phyloP scores from a whole-genome alignment of 2,888 invertebrate species.

The Catocala fraxini region DNA sequence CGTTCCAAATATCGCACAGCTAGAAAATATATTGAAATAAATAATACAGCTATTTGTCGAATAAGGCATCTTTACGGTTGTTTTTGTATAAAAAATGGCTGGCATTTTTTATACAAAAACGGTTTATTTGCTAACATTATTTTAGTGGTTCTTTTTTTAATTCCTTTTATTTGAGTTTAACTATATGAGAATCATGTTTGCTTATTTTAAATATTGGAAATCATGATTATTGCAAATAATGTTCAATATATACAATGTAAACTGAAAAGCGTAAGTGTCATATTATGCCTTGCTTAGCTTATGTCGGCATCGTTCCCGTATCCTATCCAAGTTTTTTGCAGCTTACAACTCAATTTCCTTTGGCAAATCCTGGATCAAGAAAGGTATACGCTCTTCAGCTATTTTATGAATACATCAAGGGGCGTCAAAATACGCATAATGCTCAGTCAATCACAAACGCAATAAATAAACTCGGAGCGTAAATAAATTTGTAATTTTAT shows the following conservation, averaged over 20 bases:
- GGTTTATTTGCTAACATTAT: too few relatives aligned
- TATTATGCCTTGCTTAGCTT: constrained; percentile 62
- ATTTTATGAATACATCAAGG: constrained; percentile 69
- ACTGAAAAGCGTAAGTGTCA: constrained; percentile 54
- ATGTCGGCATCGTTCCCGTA: constrained; percentile 61
- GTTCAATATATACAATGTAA: constrained; percentile 29
- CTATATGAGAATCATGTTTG: not conserved
- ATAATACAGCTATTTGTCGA: too few relatives aligned
- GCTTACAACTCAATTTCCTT: constrained; percentile 79
- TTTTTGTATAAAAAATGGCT: too few relatives aligned
- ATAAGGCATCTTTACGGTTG: too few relatives aligned
- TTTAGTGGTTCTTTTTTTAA: too few relatives aligned
- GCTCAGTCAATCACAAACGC: constrained; percentile 15
- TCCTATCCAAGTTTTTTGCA: constrained; percentile 66
- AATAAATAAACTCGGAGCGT: constrained; percentile 3
- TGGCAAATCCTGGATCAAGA: constrained; percentile 74
- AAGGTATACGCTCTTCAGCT: constrained; percentile 66
- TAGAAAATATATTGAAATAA: too few relatives aligned
- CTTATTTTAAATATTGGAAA: not conserved
- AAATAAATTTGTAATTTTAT: not conserved
- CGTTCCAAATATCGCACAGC: constrained; percentile 7
- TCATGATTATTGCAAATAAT: not conserved
- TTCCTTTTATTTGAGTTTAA: not conserved
- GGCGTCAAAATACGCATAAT: constrained; percentile 34
- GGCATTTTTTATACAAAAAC: too few relatives aligned